These are phyloP conservation scores for Planococcus citri DNA, from an alignment of 1,140 invertebrate genomes.

Conservation along the genomic window DNA sequence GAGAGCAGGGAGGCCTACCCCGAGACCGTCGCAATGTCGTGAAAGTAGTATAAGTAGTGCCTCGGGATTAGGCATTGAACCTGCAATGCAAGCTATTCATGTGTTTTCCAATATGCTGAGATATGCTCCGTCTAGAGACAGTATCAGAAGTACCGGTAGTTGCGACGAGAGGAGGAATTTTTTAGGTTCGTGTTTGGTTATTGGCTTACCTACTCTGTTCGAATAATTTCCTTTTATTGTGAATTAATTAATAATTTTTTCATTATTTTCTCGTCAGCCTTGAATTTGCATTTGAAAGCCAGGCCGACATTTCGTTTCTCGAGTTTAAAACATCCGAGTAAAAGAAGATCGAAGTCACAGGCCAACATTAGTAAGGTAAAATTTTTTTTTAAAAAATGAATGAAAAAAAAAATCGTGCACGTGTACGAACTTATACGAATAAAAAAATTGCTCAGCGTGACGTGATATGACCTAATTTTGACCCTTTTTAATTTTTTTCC, in stretches of 20 bases:
- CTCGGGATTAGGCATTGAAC: constrained; percentile 31
- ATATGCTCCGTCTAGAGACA: constrained; percentile 32
- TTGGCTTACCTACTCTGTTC: too few relatives aligned
- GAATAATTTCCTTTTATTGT: too few relatives aligned
- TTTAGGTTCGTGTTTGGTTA: constrained; percentile 20
- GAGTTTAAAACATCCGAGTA: constrained; percentile 30
- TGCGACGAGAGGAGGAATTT: constrained; percentile 25
- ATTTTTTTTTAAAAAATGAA: too few relatives aligned
- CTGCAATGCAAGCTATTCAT: constrained; percentile 32
- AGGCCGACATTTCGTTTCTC: constrained; percentile 31
- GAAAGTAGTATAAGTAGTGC: constrained; percentile 30
- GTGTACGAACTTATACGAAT: background rate
- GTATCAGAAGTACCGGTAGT: constrained; percentile 24
- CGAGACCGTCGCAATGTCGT: constrained; percentile 21
- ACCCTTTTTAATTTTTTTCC: too few relatives aligned
- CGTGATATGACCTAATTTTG: background rate
- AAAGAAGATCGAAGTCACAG: constrained; percentile 33
- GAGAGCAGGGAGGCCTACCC: constrained; percentile 20
- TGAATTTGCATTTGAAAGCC: constrained; percentile 22
- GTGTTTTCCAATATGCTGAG: constrained; percentile 33
- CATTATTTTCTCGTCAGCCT: background rate
- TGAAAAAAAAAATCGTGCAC: background rate
- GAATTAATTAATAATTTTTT: constrained; percentile 2
- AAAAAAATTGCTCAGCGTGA: background rate
- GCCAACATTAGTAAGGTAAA: constrained; percentile 34